Evolutionary conservation across 1,140 invertebrate genomes (phyloP).

Genomic region (Ostrea edulis): DNA sequence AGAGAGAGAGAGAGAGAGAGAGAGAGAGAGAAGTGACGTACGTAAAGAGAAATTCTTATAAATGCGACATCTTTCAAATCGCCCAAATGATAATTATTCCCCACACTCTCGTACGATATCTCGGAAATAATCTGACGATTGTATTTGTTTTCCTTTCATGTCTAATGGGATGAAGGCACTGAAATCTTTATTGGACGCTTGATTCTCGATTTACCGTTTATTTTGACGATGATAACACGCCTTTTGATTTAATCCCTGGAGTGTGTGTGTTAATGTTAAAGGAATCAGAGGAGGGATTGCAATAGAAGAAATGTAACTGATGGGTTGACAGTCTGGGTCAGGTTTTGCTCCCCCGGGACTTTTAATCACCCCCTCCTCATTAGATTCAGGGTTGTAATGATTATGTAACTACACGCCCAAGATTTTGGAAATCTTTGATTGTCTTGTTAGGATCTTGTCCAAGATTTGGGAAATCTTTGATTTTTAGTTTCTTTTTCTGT

Average conservation of each 20-base stretch:
- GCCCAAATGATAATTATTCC: not conserved
- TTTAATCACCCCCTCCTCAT: not conserved
- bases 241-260: slow-evolving; percentile 24
- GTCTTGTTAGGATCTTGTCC: too few species aligned
- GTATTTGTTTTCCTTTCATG: slow-evolving; percentile 40
- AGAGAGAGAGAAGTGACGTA: too few species aligned
- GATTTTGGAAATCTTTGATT: too few species aligned
- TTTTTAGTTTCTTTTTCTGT: too few species aligned
- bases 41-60: too few species aligned
- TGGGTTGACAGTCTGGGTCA: not conserved
- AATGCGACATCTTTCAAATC: not conserved
- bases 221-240: slow-evolving; percentile 30
- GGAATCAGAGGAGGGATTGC: not conserved
- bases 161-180: slow-evolving; percentile 18
- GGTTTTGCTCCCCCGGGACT: not conserved
- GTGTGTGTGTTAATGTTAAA: too few species aligned
- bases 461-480: too few species aligned
- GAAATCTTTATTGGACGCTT: slow-evolving; percentile 34
- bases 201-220: slow-evolving; percentile 32
- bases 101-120: not conserved
- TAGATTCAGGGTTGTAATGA: not conserved
- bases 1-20: too few species aligned
- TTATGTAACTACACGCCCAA: not conserved
- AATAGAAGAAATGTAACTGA: not conserved
- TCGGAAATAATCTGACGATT: not conserved